Percentiles rank a stretch among this genome's conserved stretches.
phyloP scores from a whole-genome alignment of 1,140 invertebrate genomes.

The Drosophila suzukii region DNA sequence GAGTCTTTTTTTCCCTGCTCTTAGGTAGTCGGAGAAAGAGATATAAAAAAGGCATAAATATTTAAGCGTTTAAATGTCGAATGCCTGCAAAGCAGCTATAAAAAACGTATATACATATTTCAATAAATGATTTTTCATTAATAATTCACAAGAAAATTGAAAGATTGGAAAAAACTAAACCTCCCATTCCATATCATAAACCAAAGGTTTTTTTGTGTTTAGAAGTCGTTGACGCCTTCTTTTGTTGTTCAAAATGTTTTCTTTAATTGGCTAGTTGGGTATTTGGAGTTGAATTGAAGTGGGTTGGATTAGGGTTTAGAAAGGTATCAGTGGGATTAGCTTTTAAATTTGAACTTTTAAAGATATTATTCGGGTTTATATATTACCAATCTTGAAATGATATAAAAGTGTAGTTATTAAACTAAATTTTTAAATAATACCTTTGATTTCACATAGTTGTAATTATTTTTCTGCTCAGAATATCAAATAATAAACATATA shows the following conservation, averaged over 20 bases:
- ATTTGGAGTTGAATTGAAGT: constrained; percentile 13
- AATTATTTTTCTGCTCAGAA: too few species aligned
- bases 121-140: constrained; percentile 76
- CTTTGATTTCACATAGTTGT: too few species aligned
- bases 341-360: background rate
- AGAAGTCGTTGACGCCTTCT: constrained; percentile 38
- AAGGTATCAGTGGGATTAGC: background rate
- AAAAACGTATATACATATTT: constrained; percentile 72
- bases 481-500: too few species aligned
- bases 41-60: constrained; percentile 75
- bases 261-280: constrained; percentile 43
- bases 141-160: constrained; percentile 76
- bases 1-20: constrained; percentile 27
- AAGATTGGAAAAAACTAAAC: constrained; percentile 45
- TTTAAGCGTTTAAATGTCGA: constrained; percentile 73
- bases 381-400: too few species aligned
- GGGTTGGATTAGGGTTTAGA: constrained; percentile 26
- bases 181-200: constrained; percentile 34
- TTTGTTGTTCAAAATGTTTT: constrained; percentile 32
- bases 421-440: too few species aligned
- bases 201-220: constrained; percentile 4
- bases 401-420: too few species aligned
- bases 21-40: constrained; percentile 50
- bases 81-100: constrained; percentile 72
- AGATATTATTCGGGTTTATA: background rate